Conservation (phyloP, 2,888 invertebrate species). For the Lutraria lutraria region DNA sequence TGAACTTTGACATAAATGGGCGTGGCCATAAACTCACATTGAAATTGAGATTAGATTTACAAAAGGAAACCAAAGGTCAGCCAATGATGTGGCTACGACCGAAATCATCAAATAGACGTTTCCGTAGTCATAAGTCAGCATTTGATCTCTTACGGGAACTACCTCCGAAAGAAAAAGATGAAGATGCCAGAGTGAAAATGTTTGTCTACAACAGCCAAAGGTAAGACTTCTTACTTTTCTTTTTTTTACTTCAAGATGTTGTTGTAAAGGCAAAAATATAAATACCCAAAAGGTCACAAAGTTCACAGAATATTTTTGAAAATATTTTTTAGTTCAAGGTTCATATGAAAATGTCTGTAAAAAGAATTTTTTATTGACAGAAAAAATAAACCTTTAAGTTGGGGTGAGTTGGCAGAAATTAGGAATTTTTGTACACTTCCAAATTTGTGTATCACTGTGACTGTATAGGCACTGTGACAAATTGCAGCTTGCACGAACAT, state of each 20-base stretch:
- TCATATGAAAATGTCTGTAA: too few species aligned
- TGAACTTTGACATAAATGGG: slow-evolving; percentile 75
- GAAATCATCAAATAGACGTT: slow-evolving; percentile 69
- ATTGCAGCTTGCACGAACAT: too few species aligned
- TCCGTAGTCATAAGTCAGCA: slow-evolving; percentile 66
- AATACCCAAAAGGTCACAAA: too few species aligned
- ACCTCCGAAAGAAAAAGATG: slow-evolving; percentile 71
- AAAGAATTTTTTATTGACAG: too few species aligned
- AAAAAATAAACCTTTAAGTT: too few species aligned
- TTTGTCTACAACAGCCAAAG: slow-evolving; percentile 74
- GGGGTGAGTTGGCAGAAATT: too few species aligned
- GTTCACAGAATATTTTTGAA: too few species aligned
- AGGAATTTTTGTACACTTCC: too few species aligned
- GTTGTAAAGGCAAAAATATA: not conserved
- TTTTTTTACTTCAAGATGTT: not conserved
- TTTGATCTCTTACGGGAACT: slow-evolving; percentile 69
- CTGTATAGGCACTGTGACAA: too few species aligned
- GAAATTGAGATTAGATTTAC: slow-evolving; percentile 70
- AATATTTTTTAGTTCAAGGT: too few species aligned
- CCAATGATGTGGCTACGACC: slow-evolving; percentile 76
- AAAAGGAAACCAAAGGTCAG: slow-evolving; percentile 70
- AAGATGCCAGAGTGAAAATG: slow-evolving; percentile 69
- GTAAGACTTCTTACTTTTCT: slow-evolving; percentile 40
- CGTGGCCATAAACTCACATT: slow-evolving; percentile 74
- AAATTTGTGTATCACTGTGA: too few species aligned